Percentiles rank a stretch among this genome's conserved stretches.
phyloP scores from a whole-genome alignment of 2,113 vertebrate species.

The Rattus rattus region DNA sequence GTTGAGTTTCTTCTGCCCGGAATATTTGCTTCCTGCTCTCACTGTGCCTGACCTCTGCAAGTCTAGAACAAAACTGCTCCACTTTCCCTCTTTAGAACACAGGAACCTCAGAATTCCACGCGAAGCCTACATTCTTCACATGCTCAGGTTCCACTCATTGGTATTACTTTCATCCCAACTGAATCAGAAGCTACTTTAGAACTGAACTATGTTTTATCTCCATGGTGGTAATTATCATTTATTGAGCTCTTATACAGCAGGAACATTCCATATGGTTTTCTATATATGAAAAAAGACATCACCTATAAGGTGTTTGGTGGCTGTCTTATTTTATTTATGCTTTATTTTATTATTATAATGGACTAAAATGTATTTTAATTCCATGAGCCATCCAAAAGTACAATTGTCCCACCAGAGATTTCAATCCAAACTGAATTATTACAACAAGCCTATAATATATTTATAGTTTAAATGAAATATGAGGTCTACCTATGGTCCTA shows the following conservation, averaged over 20 bases:
- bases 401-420: background rate
- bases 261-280: background rate
- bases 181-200: background rate
- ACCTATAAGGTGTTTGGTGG: background rate
- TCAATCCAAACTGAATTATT: background rate
- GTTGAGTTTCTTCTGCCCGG: constrained; percentile 39
- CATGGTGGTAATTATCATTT: background rate
- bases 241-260: background rate
- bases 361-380: background rate
- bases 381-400: background rate
- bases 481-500: background rate
- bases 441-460: background rate
- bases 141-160: background rate
- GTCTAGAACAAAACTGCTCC: constrained; percentile 47
- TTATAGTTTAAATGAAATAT: constrained; percentile 21
- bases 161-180: constrained; percentile 5
- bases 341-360: background rate
- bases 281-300: background rate
- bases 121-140: background rate
- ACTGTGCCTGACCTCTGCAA: constrained; percentile 13
- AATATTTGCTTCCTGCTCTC: constrained; percentile 36
- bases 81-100: constrained; percentile 33
- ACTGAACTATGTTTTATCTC: background rate
- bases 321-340: background rate
- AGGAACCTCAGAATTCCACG: background rate